Conservation (phyloP, 2,797 vertebrate genomes). For the Erpetoichthys calabaricus region DNA sequence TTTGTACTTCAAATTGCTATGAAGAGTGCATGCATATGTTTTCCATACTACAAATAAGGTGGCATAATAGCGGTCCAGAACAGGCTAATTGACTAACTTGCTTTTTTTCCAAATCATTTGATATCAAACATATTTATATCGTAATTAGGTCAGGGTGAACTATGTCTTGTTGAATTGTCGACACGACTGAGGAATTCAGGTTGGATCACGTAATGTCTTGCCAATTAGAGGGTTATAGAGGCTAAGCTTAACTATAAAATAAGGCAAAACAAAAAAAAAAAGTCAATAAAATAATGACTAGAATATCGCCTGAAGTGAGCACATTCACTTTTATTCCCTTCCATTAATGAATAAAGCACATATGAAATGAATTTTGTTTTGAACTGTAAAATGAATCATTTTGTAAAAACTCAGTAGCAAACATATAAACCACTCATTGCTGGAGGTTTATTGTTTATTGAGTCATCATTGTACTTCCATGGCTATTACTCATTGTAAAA, state of each 20-base stretch:
- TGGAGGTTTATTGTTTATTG: neutral
- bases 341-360: neutral
- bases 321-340: neutral
- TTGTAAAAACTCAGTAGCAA: neutral
- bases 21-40: too few species aligned
- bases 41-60: too few species aligned
- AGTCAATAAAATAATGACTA: neutral
- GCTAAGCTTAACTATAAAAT: neutral
- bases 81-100: too few species aligned
- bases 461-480: neutral
- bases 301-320: neutral
- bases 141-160: too few species aligned
- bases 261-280: neutral
- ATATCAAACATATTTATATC: too few species aligned
- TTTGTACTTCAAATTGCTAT: too few species aligned
- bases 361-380: neutral
- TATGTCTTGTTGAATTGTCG: too few species aligned
- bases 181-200: neutral
- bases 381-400: conserved; percentile 1
- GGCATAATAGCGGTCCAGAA: too few species aligned
- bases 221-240: neutral
- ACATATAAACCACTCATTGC: neutral
- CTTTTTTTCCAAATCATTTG: too few species aligned
- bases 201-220: neutral
- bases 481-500: neutral